Conservation (phyloP, 2,888 invertebrate genomes). For the Xestia ashworthii region DNA sequence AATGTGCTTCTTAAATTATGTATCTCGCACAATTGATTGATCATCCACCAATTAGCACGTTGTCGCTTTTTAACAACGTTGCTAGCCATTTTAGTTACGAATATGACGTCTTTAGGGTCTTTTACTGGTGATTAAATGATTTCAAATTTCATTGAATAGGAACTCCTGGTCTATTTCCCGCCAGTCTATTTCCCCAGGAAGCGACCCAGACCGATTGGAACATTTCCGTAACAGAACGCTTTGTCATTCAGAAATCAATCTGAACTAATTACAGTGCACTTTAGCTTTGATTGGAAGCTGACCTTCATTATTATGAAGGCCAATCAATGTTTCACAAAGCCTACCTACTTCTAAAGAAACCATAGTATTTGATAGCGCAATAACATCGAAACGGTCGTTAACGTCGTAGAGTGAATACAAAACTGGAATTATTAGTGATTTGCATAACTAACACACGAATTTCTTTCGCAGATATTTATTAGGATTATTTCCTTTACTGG, state of each 20-base stretch:
- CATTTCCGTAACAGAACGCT: neutral
- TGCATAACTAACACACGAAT: conserved; percentile 24
- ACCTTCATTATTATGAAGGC: conserved; percentile 20
- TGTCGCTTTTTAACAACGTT: neutral
- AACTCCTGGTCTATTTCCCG: conserved; percentile 10
- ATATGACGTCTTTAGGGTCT: neutral
- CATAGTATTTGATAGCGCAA: conserved; percentile 27
- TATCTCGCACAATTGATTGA: neutral
- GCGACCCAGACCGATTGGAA: conserved; percentile 1
- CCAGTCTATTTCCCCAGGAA: conserved; percentile 19
- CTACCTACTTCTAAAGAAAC: conserved; percentile 8
- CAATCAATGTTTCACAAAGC: neutral
- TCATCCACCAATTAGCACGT: conserved; percentile 17
- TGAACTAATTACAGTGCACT: conserved; percentile 3
- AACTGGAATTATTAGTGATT: conserved; percentile 28
- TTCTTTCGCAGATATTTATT: conserved; percentile 7
- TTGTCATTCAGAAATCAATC: conserved; percentile 18
- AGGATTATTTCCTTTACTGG: neutral
- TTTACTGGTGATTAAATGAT: neutral
- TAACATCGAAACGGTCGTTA: conserved; percentile 27
- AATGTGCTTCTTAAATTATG: neutral
- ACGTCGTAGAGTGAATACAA: conserved; percentile 6
- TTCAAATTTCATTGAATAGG: neutral
- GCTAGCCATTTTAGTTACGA: neutral
- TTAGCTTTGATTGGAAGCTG: conserved; percentile 8